These are phyloP conservation scores for Poecilia picta DNA, from an alignment of 2,797 vertebrate genomes.

Conservation along the genomic window DNA sequence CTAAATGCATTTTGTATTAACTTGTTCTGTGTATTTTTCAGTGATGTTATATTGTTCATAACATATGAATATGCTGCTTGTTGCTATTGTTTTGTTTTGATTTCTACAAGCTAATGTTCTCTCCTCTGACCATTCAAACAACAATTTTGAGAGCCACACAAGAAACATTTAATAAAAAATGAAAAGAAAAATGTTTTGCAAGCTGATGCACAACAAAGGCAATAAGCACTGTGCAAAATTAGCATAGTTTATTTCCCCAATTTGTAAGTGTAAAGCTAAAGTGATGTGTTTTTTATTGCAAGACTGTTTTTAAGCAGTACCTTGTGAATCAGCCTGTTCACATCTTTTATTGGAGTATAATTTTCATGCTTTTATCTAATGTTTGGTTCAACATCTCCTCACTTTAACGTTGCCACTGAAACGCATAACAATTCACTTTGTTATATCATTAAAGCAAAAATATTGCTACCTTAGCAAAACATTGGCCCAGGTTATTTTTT, in stretches of 20 bases:
- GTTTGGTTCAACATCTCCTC: background rate
- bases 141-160: background rate
- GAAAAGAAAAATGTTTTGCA: background rate
- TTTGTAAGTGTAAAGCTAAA: background rate
- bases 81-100: background rate
- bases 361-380: slow-evolving; percentile 23
- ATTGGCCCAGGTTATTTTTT: too few relatives aligned
- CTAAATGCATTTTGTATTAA: background rate
- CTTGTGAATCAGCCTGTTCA: slow-evolving; percentile 18
- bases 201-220: background rate
- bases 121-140: background rate
- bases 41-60: background rate
- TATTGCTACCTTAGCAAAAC: too few relatives aligned
- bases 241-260: background rate
- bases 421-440: slow-evolving; percentile 17
- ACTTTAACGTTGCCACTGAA: background rate
- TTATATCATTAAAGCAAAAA: background rate
- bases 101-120: background rate
- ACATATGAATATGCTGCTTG: background rate
- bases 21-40: background rate
- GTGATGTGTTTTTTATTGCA: background rate
- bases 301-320: background rate
- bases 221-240: background rate
- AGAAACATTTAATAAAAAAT: background rate
- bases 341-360: background rate